Evolutionary conservation across 2,888 invertebrate genomes (phyloP).

Genomic region (Smittia aterrima): DNA sequence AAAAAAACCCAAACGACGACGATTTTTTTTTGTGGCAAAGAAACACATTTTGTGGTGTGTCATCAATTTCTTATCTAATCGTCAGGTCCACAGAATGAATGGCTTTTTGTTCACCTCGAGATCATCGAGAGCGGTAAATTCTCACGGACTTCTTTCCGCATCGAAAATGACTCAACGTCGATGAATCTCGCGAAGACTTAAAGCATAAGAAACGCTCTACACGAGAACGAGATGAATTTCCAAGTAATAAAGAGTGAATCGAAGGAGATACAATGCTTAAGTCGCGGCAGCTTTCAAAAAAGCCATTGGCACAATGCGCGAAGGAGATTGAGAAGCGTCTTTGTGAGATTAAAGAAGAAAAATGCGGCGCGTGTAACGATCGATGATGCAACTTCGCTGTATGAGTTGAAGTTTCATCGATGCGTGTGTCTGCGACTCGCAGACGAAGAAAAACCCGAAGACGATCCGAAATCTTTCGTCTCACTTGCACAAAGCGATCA

Average conservation of each 20-base stretch:
- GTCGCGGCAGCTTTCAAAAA: constrained; percentile 25
- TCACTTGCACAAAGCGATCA: constrained; percentile 9
- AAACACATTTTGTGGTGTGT: constrained; percentile 4
- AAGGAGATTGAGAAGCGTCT: background rate
- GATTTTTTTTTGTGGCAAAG: background rate
- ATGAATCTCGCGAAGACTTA: constrained; percentile 23
- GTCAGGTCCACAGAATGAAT: background rate
- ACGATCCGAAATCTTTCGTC: background rate
- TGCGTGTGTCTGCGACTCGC: background rate
- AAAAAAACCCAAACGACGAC: background rate
- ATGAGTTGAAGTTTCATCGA: background rate
- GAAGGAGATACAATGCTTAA: constrained; percentile 13
- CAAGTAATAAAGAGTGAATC: constrained; percentile 30
- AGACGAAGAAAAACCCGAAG: background rate
- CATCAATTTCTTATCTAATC: constrained; percentile 38
- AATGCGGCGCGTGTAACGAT: constrained; percentile 37
- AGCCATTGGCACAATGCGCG: background rate
- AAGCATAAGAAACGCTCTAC: constrained; percentile 24
- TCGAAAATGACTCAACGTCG: background rate
- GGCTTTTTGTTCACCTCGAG: constrained; percentile 35
- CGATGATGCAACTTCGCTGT: constrained; percentile 8
- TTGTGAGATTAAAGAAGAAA: constrained; percentile 4
- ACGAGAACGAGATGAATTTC: constrained; percentile 9
- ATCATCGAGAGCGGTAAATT: constrained; percentile 32
- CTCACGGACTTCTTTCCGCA: constrained; percentile 7